A percentile compares a stretch with the other conserved stretches of the same genome.
These are phyloP conservation scores for Heliconius hewitsoni DNA, from an alignment of 1,140 invertebrate genomes.

Conservation along the genomic window DNA sequence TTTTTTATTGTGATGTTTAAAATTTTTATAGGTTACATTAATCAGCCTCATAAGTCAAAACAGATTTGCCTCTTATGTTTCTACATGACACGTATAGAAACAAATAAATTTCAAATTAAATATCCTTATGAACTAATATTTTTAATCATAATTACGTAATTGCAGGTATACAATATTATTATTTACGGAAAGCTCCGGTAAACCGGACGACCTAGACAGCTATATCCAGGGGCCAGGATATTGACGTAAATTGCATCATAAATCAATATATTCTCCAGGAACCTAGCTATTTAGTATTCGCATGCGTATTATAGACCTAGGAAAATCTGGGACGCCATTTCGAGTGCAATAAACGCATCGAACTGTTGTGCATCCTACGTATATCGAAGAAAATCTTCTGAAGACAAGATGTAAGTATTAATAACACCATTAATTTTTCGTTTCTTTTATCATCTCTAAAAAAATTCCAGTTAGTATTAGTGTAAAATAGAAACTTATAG, in stretches of 20 bases:
- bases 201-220: neutral
- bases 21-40: neutral
- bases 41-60: neutral
- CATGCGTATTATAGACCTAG: constrained; percentile 2
- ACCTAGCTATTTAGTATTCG: constrained; percentile 1
- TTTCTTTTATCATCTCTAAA: neutral
- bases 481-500: too few species aligned
- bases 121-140: neutral
- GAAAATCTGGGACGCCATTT: neutral
- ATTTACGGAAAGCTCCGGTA: neutral
- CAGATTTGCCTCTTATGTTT: neutral
- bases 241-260: neutral
- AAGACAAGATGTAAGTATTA: neutral
- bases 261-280: constrained; percentile 6
- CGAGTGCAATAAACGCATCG: constrained; percentile 7
- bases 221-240: constrained; percentile 4
- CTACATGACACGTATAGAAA: neutral
- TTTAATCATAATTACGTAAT: neutral
- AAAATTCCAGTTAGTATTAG: too few species aligned
- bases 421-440: too few species aligned
- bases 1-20: neutral
- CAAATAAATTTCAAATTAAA: neutral
- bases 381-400: neutral
- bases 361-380: neutral
- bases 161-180: neutral